Evolutionary conservation across 2,888 invertebrate genomes (phyloP).

Genomic region (Caenorhabditis imperialis): DNA sequence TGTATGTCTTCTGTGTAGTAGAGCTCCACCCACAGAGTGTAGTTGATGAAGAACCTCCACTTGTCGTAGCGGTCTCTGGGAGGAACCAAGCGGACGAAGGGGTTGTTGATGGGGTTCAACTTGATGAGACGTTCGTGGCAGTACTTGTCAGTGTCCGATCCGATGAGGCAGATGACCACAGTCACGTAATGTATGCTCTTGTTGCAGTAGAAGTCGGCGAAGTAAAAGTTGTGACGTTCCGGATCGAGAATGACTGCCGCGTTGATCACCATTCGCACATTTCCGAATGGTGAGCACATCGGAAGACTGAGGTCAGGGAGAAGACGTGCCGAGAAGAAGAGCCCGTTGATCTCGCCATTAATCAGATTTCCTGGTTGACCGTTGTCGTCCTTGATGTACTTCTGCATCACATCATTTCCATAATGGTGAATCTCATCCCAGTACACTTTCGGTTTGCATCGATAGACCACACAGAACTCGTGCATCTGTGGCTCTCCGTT

Average conservation of each 20-base stretch:
- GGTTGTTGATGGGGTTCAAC: constrained; percentile 67
- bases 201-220: constrained; percentile 79
- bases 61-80: constrained; percentile 13
- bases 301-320: constrained; percentile 66
- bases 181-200: constrained; percentile 77
- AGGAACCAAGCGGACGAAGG: constrained; percentile 63
- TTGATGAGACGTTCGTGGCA: constrained; percentile 59
- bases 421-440: constrained; percentile 70
- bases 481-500: constrained; percentile 53
- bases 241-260: constrained; percentile 50
- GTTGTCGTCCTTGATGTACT: constrained; percentile 76
- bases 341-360: constrained; percentile 71
- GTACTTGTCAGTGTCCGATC: constrained; percentile 70
- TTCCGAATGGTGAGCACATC: constrained; percentile 73
- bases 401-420: constrained; percentile 69
- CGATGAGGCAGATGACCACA: constrained; percentile 70
- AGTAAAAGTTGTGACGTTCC: constrained; percentile 71
- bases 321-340: constrained; percentile 78
- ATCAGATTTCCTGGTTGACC: constrained; percentile 75
- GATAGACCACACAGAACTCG: constrained; percentile 60
- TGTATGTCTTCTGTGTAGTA: constrained; percentile 75
- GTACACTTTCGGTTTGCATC: constrained; percentile 71
- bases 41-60: constrained; percentile 63
- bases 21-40: constrained; percentile 74
- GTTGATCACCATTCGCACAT: constrained; percentile 69